These are phyloP conservation scores for Meiosimyza platycephala DNA, from an alignment of 2,888 invertebrate species.

Conservation along the genomic window DNA sequence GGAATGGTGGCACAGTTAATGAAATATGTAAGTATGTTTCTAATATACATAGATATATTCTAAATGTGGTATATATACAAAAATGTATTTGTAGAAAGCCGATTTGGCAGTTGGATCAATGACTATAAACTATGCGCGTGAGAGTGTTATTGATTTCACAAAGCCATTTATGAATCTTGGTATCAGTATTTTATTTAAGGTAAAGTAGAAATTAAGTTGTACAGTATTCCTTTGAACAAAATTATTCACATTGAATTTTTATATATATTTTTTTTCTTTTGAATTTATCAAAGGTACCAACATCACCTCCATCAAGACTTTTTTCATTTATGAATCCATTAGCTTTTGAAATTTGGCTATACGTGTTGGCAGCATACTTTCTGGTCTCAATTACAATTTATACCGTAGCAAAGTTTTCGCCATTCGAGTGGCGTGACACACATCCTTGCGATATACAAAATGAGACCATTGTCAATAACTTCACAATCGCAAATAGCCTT, in stretches of 20 bases:
- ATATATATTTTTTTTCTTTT: neutral
- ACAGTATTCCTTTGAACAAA: neutral
- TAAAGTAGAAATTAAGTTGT: slow-evolving; percentile 55
- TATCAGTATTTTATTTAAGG: slow-evolving; percentile 88
- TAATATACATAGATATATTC: too few relatives aligned
- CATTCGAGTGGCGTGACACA: slow-evolving; percentile 83
- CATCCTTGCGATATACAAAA: slow-evolving; percentile 73
- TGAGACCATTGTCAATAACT: slow-evolving; percentile 75
- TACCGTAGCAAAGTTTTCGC: slow-evolving; percentile 82
- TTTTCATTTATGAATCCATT: slow-evolving; percentile 91
- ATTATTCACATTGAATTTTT: too few relatives aligned
- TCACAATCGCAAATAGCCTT: slow-evolving; percentile 83
- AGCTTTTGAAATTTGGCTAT: slow-evolving; percentile 88
- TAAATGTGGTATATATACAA: too few relatives aligned
- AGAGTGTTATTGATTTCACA: slow-evolving; percentile 91
- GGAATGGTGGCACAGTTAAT: slow-evolving; percentile 79
- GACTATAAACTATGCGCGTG: slow-evolving; percentile 90
- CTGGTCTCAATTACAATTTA: slow-evolving; percentile 83
- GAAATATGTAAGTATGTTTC: slow-evolving; percentile 73
- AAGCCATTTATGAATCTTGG: slow-evolving; percentile 94
- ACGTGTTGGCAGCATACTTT: slow-evolving; percentile 83
- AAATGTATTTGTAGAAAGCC: slow-evolving; percentile 73
- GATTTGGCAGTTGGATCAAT: slow-evolving; percentile 90
- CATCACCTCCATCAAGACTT: slow-evolving; percentile 75
- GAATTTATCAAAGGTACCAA: slow-evolving; percentile 72